Conservation (phyloP, 2,797 vertebrate species). For the Distichodus sexfasciatus region DNA sequence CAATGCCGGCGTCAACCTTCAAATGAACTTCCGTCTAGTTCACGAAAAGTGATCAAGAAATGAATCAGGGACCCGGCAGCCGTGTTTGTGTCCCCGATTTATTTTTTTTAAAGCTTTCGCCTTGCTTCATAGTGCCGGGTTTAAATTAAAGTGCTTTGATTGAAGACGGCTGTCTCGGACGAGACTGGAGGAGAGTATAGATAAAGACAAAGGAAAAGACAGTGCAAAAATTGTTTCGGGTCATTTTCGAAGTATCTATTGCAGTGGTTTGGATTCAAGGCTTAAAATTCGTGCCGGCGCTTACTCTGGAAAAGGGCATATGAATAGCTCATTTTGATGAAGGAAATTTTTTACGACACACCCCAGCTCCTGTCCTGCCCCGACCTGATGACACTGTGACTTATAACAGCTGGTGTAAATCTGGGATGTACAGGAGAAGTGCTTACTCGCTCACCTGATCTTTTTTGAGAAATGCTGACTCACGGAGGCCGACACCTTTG, state of each 20-base stretch:
- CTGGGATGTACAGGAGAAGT: not conserved
- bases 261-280: not conserved
- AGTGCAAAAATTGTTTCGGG: not conserved
- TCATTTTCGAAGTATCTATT: not conserved
- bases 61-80: slow-evolving; percentile 23
- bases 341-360: too few relatives aligned
- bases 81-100: slow-evolving; percentile 26
- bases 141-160: slow-evolving; percentile 42
- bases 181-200: slow-evolving; percentile 33
- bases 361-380: not conserved
- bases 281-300: not conserved
- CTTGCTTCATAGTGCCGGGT: slow-evolving; percentile 12
- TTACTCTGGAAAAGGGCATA: not conserved
- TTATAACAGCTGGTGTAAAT: not conserved
- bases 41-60: slow-evolving; percentile 30
- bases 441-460: not conserved
- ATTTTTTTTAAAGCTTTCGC: slow-evolving; percentile 11
- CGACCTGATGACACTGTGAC: slow-evolving; percentile 1
- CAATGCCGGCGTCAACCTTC: slow-evolving; percentile 37
- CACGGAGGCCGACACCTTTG: not conserved
- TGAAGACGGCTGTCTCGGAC: slow-evolving; percentile 43
- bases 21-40: slow-evolving; percentile 16
- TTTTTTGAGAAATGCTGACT: slow-evolving; percentile 3
- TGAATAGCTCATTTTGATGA: too few relatives aligned
- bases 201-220: not conserved